Conservation (phyloP, 2,797 vertebrate genomes). For the Clarias laeviceps region DNA sequence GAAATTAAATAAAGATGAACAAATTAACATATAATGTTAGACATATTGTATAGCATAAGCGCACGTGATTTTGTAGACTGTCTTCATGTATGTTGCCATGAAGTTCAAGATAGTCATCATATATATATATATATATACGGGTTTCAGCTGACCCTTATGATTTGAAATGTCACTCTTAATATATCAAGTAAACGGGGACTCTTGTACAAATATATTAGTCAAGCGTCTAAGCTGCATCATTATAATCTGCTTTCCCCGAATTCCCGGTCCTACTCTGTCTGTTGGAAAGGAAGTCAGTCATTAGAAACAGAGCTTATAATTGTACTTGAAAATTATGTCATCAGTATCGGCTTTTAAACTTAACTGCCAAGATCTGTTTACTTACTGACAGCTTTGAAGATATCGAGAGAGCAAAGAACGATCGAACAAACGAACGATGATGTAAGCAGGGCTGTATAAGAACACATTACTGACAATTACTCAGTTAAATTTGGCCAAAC, state of each 20-base stretch:
- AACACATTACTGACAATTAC: slow-evolving; percentile 39
- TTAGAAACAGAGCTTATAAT: background rate
- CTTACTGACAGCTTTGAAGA: slow-evolving; percentile 6
- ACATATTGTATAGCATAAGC: background rate
- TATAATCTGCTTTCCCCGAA: background rate
- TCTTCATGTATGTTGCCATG: background rate
- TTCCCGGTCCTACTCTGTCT: too few species aligned
- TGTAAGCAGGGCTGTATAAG: slow-evolving; percentile 9
- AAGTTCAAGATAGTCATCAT: background rate
- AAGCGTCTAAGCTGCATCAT: background rate
- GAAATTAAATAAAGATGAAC: background rate
- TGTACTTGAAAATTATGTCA: background rate
- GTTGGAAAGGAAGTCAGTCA: background rate
- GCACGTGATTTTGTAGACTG: background rate
- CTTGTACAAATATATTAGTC: too few species aligned
- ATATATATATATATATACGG: background rate
- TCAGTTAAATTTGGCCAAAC: slow-evolving; percentile 39
- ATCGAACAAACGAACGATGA: background rate
- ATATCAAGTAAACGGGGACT: background rate
- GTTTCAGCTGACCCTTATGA: background rate
- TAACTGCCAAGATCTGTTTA: background rate
- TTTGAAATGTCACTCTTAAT: too few species aligned
- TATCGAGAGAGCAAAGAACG: slow-evolving; percentile 18
- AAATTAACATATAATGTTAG: background rate
- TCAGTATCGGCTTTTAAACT: background rate